These are phyloP conservation scores for Anoplolepis gracilipes DNA, from an alignment of 1,140 invertebrate genomes.

Conservation along the genomic window DNA sequence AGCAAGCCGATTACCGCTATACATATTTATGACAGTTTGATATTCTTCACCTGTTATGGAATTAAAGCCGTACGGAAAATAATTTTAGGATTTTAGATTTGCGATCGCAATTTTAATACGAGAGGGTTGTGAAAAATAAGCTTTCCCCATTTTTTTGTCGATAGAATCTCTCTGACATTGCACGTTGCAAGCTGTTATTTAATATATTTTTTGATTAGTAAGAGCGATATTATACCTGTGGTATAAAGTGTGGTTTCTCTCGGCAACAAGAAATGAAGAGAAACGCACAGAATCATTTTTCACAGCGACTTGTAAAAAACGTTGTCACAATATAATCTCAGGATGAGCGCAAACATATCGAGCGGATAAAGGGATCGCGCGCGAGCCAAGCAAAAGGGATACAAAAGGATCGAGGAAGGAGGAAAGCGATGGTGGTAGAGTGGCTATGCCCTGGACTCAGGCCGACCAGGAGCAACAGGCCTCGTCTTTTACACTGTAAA, in stretches of 20 bases:
- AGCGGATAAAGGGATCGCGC: constrained; percentile 70
- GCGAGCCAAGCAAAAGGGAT: constrained; percentile 47
- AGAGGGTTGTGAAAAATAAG: too few relatives aligned
- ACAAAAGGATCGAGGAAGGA: constrained; percentile 56
- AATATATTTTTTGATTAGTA: background rate
- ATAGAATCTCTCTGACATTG: background rate
- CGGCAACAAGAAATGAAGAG: background rate
- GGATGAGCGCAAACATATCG: constrained; percentile 70
- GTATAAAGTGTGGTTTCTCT: background rate
- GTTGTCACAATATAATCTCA: constrained; percentile 65
- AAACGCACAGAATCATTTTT: background rate
- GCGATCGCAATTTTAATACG: background rate
- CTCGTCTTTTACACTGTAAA: constrained; percentile 88
- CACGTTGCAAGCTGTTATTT: background rate
- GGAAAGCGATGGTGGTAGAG: constrained; percentile 83
- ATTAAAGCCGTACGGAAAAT: background rate
- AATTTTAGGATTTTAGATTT: background rate
- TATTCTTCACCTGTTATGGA: constrained; percentile 43
- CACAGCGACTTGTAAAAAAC: background rate
- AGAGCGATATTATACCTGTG: background rate
- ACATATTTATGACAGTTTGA: constrained; percentile 59
- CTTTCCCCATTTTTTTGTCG: background rate
- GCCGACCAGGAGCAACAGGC: constrained; percentile 86
- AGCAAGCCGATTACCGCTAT: constrained; percentile 54
- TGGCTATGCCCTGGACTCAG: constrained; percentile 85